Conservation (phyloP, 2,113 vertebrate species). For the Mesoclemmys tuberculata region DNA sequence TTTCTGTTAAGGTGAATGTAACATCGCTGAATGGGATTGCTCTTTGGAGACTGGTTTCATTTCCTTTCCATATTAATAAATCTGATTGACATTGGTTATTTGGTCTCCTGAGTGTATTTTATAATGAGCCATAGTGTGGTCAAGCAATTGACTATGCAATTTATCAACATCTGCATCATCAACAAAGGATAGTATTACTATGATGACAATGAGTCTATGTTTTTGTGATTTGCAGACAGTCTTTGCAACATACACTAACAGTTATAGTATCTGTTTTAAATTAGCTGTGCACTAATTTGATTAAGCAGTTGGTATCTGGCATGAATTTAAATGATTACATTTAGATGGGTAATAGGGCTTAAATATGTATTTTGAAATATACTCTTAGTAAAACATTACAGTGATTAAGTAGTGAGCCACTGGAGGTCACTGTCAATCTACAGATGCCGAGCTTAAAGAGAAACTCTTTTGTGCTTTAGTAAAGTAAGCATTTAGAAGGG, state of each 20-base stretch:
- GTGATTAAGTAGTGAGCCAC: conserved; percentile 53
- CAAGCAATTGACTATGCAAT: neutral
- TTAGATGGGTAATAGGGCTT: neutral
- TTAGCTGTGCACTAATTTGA: neutral
- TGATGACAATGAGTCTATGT: neutral
- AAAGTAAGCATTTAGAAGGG: neutral
- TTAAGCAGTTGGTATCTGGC: neutral
- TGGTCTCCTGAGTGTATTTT: neutral
- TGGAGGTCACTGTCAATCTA: conserved; percentile 69
- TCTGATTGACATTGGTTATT: neutral
- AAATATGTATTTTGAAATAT: neutral
- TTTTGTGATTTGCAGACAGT: neutral
- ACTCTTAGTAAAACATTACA: neutral
- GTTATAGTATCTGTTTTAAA: neutral
- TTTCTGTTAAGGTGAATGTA: neutral
- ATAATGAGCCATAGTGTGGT: neutral
- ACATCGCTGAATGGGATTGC: neutral
- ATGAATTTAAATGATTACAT: neutral
- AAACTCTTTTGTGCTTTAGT: neutral
- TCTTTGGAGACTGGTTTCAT: neutral
- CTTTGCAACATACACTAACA: neutral
- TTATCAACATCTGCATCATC: neutral
- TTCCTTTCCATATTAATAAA: neutral
- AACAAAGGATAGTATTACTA: neutral
- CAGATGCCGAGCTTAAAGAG: neutral